phyloP scores from a whole-genome alignment of 2,797 vertebrate genomes.

The Hipposideros larvatus region DNA sequence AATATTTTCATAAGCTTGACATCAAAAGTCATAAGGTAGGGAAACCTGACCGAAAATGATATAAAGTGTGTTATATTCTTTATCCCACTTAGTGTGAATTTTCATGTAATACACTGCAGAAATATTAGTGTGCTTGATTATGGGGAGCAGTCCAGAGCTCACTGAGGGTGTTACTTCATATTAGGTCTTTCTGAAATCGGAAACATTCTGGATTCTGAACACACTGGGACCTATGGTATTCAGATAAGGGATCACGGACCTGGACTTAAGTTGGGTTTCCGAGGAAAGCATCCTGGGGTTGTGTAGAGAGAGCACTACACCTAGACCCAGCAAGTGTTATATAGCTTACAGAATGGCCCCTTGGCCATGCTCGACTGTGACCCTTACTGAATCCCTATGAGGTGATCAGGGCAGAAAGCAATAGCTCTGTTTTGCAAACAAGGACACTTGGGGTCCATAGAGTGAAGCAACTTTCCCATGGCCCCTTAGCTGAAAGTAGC shows the following conservation, averaged over 20 bases:
- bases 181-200: neutral
- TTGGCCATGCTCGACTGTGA: neutral
- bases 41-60: slow-evolving; percentile 30
- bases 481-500: slow-evolving; percentile 15
- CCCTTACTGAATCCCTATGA: neutral
- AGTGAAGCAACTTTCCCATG: neutral
- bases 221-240: neutral
- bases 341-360: neutral
- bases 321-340: neutral
- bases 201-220: slow-evolving; percentile 53
- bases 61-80: neutral
- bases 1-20: slow-evolving; percentile 40
- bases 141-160: neutral
- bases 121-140: neutral
- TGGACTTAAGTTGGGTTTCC: neutral
- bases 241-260: slow-evolving; percentile 6
- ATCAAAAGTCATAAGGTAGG: slow-evolving; percentile 39
- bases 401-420: neutral
- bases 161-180: neutral
- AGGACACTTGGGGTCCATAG: neutral
- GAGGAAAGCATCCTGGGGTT: neutral
- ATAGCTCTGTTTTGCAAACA: slow-evolving; percentile 32
- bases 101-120: neutral
- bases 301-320: neutral
- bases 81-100: neutral